Evolutionary conservation across 2,888 invertebrate genomes (phyloP), one percentile per base, ranked within the genome.

Genomic region (Parnassius apollo): DNA sequence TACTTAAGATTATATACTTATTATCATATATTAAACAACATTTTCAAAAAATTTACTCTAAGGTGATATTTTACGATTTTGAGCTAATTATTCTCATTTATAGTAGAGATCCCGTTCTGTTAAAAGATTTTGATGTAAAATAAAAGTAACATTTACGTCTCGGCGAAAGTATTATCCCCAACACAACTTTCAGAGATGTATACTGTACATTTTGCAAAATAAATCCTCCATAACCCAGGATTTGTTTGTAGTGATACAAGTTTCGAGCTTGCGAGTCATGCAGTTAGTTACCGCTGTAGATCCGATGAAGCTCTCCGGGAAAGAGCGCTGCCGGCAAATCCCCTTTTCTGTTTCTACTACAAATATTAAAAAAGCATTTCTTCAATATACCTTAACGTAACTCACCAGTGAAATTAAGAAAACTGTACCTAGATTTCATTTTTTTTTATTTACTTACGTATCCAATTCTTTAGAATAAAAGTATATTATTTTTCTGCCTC

Each of bases 271-370:
- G 77, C 77, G 77, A 81, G 77, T 77, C 77, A 74, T 77, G 75
- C 83, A 83, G 85, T 85, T 85, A 86, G 84, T 85, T 84, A 84
- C 81, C 77, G 76, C 73, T 69, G 69, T 73, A 74, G 75, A 84
- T 83, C 80, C 81, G 74, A 68, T 68, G 73, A 74, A 81, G 75
- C 78, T 64, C 78, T 64, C 76, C 72, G 71, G 75, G 75, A 82
- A 81, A 81, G 76, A 80, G 75, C 73, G 71, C 68, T 71, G 70
- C 76, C 75, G 73, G 79, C 76, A 83, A 83, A 84, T 80, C 82
- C 82, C 80, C 75, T 75, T 73, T 75, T 13, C 48, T 49, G 62
- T 51, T 59, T 50, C 55, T 50, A 59, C 42, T 44, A 42, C 48
- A 62, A 58, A 61, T 52, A 44, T 46, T 12, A 57, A 57, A 61